Conservation (phyloP, 2,797 vertebrate species). For the Peromyscus aztecus region DNA sequence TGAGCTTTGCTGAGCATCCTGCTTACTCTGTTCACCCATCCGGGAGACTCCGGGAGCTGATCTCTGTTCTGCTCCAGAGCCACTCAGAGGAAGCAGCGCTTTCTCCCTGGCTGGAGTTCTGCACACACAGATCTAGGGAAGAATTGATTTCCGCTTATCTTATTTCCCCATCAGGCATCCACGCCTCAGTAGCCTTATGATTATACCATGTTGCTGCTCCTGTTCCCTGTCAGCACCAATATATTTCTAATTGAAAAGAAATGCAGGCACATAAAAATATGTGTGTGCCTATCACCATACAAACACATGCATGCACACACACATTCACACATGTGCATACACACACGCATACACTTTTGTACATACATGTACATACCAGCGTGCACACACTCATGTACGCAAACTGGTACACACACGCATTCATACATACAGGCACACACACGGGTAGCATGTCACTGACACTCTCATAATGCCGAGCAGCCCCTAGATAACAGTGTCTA, state of each 20-base stretch:
- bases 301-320: fast-evolving
- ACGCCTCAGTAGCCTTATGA: background rate
- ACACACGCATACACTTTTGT: fast-evolving
- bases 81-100: background rate
- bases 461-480: background rate
- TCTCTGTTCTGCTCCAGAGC: background rate
- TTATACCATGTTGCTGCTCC: background rate
- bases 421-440: background rate
- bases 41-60: background rate
- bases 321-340: background rate
- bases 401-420: fast-evolving
- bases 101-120: constrained; percentile 26
- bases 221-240: background rate
- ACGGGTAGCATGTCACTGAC: background rate
- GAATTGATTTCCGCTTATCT: constrained; percentile 46
- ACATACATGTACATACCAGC: background rate
- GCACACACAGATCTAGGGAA: background rate
- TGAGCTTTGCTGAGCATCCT: background rate
- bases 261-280: background rate
- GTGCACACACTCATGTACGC: fast-evolving
- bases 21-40: fast-evolving
- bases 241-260: constrained; percentile 46
- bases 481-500: fast-evolving
- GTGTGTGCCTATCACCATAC: background rate
- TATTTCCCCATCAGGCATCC: background rate